Percentiles rank a stretch among this genome's conserved stretches.
Conservation (phyloP, 1,140 invertebrate genomes). For the Drosophila subpulchrella region DNA sequence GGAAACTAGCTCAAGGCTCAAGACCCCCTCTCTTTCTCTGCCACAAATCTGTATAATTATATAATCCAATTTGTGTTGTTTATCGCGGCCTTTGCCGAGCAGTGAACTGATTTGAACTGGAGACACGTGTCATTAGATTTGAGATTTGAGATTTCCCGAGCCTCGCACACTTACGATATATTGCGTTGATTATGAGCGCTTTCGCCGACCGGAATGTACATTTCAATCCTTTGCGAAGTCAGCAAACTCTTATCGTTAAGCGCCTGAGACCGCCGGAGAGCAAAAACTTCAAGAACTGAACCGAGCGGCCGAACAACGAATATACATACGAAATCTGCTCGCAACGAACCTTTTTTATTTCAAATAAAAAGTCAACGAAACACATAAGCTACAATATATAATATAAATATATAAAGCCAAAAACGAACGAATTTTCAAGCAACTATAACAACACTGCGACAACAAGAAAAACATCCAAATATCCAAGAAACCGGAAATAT, state of each 20-base stretch:
- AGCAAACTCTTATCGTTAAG: slow-evolving; percentile 64
- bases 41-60: slow-evolving; percentile 25
- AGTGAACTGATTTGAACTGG: slow-evolving; percentile 10
- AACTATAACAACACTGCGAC: slow-evolving; percentile 31
- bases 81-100: background rate
- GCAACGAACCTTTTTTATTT: slow-evolving; percentile 51
- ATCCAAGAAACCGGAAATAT: slow-evolving; percentile 34
- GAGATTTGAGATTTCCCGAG: slow-evolving; percentile 1
- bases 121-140: slow-evolving; percentile 44
- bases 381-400: background rate
- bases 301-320: slow-evolving; percentile 31
- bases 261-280: slow-evolving; percentile 71
- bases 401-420: slow-evolving; percentile 28
- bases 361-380: slow-evolving; percentile 36
- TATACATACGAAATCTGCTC: slow-evolving; percentile 37
- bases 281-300: slow-evolving; percentile 12
- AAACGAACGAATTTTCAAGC: slow-evolving; percentile 69
- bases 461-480: slow-evolving; percentile 25
- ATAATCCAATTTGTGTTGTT: slow-evolving; percentile 20
- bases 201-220: slow-evolving; percentile 53
- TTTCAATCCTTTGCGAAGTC: slow-evolving; percentile 77
- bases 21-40: slow-evolving; percentile 5
- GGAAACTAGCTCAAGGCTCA: slow-evolving; percentile 66
- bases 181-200: slow-evolving; percentile 69
- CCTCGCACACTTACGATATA: slow-evolving; percentile 28